These are phyloP conservation scores for Laupala kohalensis DNA, from an alignment of 1,140 invertebrate species.

Conservation along the genomic window DNA sequence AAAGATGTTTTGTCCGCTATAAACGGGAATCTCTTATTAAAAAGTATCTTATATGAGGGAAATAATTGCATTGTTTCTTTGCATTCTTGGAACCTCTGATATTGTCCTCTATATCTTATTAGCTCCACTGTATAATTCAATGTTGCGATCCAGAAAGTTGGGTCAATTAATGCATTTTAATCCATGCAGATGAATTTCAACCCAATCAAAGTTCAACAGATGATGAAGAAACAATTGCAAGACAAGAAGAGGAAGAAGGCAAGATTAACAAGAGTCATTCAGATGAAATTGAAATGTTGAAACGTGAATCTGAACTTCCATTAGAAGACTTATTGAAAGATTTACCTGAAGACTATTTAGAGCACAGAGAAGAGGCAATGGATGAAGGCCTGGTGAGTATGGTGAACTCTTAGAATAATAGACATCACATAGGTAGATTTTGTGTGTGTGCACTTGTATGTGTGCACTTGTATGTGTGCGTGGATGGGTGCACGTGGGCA, in stretches of 20 bases:
- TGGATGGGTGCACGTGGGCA: too few species aligned
- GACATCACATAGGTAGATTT: neutral
- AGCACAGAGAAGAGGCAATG: neutral
- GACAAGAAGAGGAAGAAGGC: slow-evolving; percentile 56
- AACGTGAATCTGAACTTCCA: slow-evolving; percentile 80
- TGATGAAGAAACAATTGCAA: slow-evolving; percentile 93
- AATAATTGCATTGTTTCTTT: too few species aligned
- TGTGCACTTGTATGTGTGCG: too few species aligned
- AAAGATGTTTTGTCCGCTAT: too few species aligned
- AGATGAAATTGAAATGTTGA: slow-evolving; percentile 74
- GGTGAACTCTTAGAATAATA: neutral
- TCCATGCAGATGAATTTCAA: slow-evolving; percentile 69
- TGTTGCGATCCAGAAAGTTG: too few species aligned
- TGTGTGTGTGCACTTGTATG: too few species aligned
- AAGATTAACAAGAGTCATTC: slow-evolving; percentile 40
- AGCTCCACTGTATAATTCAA: too few species aligned
- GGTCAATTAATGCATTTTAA: too few species aligned
- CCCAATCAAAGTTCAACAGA: slow-evolving; percentile 68
- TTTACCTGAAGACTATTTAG: slow-evolving; percentile 55
- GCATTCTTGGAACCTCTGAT: too few species aligned
- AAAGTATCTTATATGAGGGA: too few species aligned
- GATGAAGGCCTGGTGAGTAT: neutral
- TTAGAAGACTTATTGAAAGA: slow-evolving; percentile 74
- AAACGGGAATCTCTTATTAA: too few species aligned
- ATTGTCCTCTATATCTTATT: too few species aligned